Evolutionary conservation across 2,888 invertebrate species (phyloP).

Genomic region (Perdita meconis): DNA sequence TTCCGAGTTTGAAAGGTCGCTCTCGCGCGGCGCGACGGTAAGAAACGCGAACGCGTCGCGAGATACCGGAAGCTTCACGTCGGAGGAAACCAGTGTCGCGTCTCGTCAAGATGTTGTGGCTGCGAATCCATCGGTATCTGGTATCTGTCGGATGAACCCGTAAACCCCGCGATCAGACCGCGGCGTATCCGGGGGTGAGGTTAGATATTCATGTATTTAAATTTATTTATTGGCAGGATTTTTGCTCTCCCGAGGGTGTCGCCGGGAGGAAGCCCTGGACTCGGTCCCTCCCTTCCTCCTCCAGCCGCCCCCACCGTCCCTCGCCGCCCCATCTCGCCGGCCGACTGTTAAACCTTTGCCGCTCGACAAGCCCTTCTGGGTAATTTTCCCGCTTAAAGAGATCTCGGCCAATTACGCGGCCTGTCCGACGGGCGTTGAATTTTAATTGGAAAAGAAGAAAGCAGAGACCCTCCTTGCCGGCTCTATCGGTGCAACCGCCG

Average conservation of each 20-base stretch:
- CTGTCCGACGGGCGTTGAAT: constrained; percentile 82
- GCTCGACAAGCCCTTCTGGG: constrained; percentile 80
- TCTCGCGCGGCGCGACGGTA: not conserved
- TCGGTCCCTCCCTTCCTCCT: not conserved
- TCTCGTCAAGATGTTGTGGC: constrained; percentile 15
- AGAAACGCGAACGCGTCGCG: not conserved
- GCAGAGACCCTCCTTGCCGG: constrained; percentile 69
- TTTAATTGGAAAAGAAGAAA: constrained; percentile 82
- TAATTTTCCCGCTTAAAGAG: constrained; percentile 84
- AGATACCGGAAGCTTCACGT: not conserved
- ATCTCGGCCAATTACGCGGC: constrained; percentile 83
- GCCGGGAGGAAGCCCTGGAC: constrained; percentile 49
- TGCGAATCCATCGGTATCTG: constrained; percentile 58
- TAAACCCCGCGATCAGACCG: constrained; percentile 65
- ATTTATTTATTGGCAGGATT: constrained; percentile 83
- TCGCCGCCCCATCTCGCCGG: constrained; percentile 49
- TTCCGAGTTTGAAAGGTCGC: not conserved
- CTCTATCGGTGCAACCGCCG: constrained; percentile 29
- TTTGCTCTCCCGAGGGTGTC: constrained; percentile 73
- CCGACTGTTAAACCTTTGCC: constrained; percentile 70
- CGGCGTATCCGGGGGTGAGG: constrained; percentile 59
- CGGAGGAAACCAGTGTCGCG: constrained; percentile 24
- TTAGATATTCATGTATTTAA: constrained; percentile 83
- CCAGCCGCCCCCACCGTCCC: constrained; percentile 19
- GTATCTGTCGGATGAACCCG: constrained; percentile 61